Conservation (phyloP, 2,888 invertebrate species). For the Torymus auratus region DNA sequence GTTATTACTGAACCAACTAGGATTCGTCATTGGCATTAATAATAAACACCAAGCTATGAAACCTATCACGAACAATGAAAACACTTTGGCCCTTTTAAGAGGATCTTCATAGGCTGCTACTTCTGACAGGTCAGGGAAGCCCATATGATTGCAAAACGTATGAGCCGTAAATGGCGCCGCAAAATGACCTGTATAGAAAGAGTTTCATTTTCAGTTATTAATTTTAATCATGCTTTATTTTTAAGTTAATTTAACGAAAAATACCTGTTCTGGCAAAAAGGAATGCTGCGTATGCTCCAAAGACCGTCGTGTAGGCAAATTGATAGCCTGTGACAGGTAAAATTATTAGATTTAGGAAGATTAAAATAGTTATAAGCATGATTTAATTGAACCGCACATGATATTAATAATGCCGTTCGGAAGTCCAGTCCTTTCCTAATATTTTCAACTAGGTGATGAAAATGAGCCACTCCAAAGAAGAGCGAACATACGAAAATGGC, state of each 20-base stretch:
- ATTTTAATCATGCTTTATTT: not conserved
- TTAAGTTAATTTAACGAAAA: not conserved
- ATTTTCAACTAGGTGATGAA: slow-evolving; percentile 93
- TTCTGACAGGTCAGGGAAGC: slow-evolving; percentile 92
- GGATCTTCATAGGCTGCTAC: slow-evolving; percentile 80
- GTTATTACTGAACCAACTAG: slow-evolving; percentile 81
- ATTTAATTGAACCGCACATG: slow-evolving; percentile 80
- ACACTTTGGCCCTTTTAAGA: slow-evolving; percentile 81
- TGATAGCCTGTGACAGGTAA: slow-evolving; percentile 84
- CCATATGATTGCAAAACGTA: slow-evolving; percentile 98
- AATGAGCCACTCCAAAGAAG: slow-evolving; percentile 96
- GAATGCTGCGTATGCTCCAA: slow-evolving; percentile 96
- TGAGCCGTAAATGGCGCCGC: slow-evolving; percentile 92
- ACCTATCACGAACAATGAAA: slow-evolving; percentile 85
- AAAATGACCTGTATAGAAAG: slow-evolving; percentile 85
- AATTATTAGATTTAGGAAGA: slow-evolving; percentile 25
- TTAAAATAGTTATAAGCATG: too few species aligned
- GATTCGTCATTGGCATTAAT: slow-evolving; percentile 86
- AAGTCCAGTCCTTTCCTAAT: slow-evolving; percentile 84
- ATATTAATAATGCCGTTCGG: slow-evolving; percentile 83
- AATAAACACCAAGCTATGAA: slow-evolving; percentile 87
- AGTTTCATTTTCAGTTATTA: slow-evolving; percentile 20
- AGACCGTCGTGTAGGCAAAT: slow-evolving; percentile 92
- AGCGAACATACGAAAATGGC: slow-evolving; percentile 91
- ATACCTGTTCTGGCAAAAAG: slow-evolving; percentile 90